Base-by-base conservation (phyloP, 2,797 vertebrate genomes). In the Lacerta viridis region DNA sequence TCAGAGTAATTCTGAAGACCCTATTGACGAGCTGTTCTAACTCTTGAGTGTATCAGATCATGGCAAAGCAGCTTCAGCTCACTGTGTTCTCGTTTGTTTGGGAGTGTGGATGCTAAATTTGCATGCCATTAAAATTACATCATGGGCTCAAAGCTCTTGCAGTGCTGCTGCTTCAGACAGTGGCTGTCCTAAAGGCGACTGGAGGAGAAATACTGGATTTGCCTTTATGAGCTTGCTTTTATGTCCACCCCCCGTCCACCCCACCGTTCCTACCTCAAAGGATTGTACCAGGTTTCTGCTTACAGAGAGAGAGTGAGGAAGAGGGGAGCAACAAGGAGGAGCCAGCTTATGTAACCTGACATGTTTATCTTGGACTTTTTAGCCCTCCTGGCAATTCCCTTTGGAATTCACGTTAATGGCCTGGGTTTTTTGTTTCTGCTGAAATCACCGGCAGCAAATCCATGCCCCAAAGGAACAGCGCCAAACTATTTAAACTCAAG, bases 121-220 rank as follows among this genome's bases (percentile, higher is more conserved):
- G 89, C 83, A 92, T 88, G 10, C 80, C 88, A 91, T 93, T 93
- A 87, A 91, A 94, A 66, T 78, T 88, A 66, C 80, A 89, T 41
- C 66, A 18, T 7, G 23, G 87, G 15, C 18, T 85, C 69, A 82
- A 86, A 92, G 74, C 64, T 91, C 91, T 88, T 90, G 71, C 91
- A 94, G 84, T 81, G 92, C 92, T 88, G 68, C 55, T 86, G 75
- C 41, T 41, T 64, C 87, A 92, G 39, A 84, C 4, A 71, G 66
- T 87, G 79, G n/a, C 76, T 87, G 69, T 46, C 76, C 33, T 43
- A 91, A 80, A 85, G 89, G 80, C 88, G 92, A 66, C 80, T 88
- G 61, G 17, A 87, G 69, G 50, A 87, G 85, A 80, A 89, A 87
- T 75, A 88, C 7, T n/a, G 6, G 36, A 43, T 66, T 93, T 87